phyloP scores from a whole-genome alignment of 2,888 invertebrate genomes.

The Priapulus caudatus region DNA sequence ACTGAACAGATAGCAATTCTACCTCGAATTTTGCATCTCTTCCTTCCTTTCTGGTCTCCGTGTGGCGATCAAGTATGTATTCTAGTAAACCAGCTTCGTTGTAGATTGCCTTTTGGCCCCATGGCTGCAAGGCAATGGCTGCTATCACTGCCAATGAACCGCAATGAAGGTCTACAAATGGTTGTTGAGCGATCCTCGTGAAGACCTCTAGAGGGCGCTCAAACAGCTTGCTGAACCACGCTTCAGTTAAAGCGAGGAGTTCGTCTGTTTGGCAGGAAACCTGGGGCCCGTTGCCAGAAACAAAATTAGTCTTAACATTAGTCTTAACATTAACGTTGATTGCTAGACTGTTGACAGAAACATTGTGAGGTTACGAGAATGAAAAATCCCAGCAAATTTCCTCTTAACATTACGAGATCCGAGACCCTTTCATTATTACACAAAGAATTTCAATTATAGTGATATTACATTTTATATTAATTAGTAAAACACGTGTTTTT shows the following conservation, averaged over 20 bases:
- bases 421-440: no score
- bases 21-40: conserved; percentile 64
- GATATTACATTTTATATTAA: no score
- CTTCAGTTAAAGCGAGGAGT: conserved; percentile 43
- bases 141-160: conserved; percentile 54
- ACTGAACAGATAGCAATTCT: no score
- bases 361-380: no score
- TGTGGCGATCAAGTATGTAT: conserved; percentile 60
- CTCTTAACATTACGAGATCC: no score
- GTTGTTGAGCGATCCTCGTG: conserved; percentile 54
- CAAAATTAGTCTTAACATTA: no score
- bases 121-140: conserved; percentile 54
- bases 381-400: no score
- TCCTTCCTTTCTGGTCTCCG: conserved; percentile 55
- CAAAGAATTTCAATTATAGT: conserved; percentile 7
- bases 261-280: conserved; percentile 37
- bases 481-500: no score
- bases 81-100: conserved; percentile 59
- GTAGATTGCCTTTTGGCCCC: conserved; percentile 65
- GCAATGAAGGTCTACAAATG: conserved; percentile 63
- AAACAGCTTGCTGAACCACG: conserved; percentile 50
- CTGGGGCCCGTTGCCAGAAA: no score
- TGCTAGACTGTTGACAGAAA: no score
- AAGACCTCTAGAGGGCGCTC: conserved; percentile 50
- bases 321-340: no score